Base-by-base conservation (phyloP, 2,113 vertebrate genomes). In the Mobula hypostoma region DNA sequence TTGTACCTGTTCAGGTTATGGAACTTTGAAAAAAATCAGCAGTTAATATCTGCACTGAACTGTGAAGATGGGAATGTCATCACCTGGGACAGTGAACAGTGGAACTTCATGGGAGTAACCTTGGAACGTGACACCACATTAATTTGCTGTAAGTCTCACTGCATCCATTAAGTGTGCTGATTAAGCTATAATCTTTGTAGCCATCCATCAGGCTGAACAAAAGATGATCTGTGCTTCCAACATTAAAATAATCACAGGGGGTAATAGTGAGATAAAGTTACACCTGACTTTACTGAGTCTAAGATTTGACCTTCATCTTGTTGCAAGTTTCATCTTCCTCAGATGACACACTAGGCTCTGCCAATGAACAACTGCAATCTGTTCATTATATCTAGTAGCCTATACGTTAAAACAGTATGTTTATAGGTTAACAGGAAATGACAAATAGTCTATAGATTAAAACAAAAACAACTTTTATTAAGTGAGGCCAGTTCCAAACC, bases 21-120 rank as follows among this genome's bases (percentile, higher is more conserved):
- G 91, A 36, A 93, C 48, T 7, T 29, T 74, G 70, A 7, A 76
- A 76, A 93, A 93, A 24, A 3, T 17, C 21, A 7, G 4, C 21
- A 27, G 91, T 32, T 29, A 19, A 93, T 93, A 93, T 48, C 32
- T 27, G 12, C 12, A 5, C 70, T 74, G 21, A 1, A 24, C 82
- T 97, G 97, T 0, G 96, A 97, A 95, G 96, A 97, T 0, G 97
- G 97, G 11, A 90, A 95, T 0, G 95, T 97, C 94, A 96, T 97
- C 32, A 96, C 96, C 94, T 97, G 97, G 97, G 94, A 96, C 2
- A 94, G 96, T 0, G 61, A 17, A 0, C 82, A 95, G 94, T 97
- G 97, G 97, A 95, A 94, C 0, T 77, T 95, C 82, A 95, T 19
- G 36, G 97, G 97, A 72, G 48, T 24, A 93, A 29, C 14, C 70